Percentiles rank a stretch among this genome's conserved stretches.
Evolutionary conservation across 2,113 vertebrate genomes (phyloP).

Genomic region (Microcebus murinus): DNA sequence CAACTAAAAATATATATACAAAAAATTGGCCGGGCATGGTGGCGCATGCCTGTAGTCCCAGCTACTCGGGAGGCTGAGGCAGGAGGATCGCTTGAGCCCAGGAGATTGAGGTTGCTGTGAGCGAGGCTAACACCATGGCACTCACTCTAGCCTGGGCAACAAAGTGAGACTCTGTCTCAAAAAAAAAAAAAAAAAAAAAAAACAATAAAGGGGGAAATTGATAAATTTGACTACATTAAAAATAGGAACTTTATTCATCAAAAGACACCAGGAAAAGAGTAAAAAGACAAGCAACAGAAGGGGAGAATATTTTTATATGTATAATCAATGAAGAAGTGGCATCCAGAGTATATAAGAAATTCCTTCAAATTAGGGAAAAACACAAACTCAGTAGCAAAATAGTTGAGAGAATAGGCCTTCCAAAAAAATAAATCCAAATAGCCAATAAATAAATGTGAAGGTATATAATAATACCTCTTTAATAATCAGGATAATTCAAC

Average conservation of each 20-base stretch:
- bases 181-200: too few species aligned
- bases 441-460: not conserved
- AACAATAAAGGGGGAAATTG: not conserved
- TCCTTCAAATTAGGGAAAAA: not conserved
- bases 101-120: too few species aligned
- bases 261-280: not conserved
- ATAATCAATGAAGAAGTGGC: not conserved
- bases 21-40: too few species aligned
- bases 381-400: not conserved
- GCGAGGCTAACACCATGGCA: too few species aligned
- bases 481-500: not conserved
- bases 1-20: too few species aligned
- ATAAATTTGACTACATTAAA: not conserved
- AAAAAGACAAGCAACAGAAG: not conserved
- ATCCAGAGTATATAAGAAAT: not conserved
- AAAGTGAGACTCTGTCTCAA: too few species aligned
- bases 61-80: too few species aligned
- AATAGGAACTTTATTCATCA: not conserved
- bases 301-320: not conserved
- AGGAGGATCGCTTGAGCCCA: too few species aligned
- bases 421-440: not conserved
- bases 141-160: too few species aligned
- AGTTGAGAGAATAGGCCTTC: not conserved
- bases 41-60: too few species aligned
- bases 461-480: not conserved